phyloP scores from a whole-genome alignment of 2,113 vertebrate species.

The Cavia porcellus region DNA sequence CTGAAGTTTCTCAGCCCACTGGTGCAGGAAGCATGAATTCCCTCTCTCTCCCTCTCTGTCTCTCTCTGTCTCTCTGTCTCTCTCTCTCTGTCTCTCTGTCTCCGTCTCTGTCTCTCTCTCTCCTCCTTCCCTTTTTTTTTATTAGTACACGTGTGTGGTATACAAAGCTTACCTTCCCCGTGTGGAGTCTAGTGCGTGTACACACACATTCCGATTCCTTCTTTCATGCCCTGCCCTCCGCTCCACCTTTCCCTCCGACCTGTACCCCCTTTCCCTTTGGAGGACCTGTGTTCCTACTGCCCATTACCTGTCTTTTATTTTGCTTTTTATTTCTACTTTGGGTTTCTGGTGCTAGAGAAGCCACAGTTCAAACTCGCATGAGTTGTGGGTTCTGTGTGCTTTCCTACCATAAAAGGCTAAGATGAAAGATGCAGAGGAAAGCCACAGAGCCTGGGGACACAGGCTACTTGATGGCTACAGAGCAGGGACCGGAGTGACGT shows the following conservation, averaged over 20 bases:
- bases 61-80: too few species aligned
- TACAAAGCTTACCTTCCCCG: background rate
- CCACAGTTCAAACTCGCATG: background rate
- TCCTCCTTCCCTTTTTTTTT: background rate
- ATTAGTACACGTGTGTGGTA: background rate
- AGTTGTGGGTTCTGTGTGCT: background rate
- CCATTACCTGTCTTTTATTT: background rate
- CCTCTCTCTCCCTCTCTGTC: too few species aligned
- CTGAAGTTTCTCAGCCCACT: background rate
- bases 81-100: too few species aligned
- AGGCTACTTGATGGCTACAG: fast-evolving
- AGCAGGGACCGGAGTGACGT: fast-evolving
- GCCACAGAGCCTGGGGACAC: background rate
- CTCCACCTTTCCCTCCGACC: background rate
- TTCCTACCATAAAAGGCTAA: background rate
- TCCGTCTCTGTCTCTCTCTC: too few species aligned
- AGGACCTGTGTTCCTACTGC: background rate
- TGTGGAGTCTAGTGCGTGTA: fast-evolving
- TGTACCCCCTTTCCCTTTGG: background rate
- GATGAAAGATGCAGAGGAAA: background rate
- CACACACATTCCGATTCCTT: background rate
- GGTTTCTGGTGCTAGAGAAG: background rate
- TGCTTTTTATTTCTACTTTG: background rate
- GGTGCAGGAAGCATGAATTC: background rate
- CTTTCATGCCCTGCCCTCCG: too few species aligned